Evolutionary conservation across 1,140 invertebrate genomes (phyloP).

Genomic region (Aphidius ervi): DNA sequence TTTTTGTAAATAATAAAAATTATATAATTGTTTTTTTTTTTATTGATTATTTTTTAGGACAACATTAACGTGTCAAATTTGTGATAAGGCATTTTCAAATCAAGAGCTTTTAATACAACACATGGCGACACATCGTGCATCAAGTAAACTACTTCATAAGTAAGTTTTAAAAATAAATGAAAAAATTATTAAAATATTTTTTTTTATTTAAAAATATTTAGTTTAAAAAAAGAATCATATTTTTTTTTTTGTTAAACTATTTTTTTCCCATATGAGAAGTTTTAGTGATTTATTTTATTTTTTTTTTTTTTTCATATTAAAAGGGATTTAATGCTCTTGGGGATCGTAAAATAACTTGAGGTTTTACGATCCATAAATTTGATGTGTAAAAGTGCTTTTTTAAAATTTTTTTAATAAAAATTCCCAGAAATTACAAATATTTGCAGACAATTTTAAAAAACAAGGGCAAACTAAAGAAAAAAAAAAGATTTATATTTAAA

Average conservation of each 20-base stretch:
- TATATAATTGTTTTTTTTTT: constrained; percentile 9
- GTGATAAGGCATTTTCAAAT: constrained; percentile 54
- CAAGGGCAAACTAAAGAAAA: too few species aligned
- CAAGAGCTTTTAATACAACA: constrained; percentile 53
- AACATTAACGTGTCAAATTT: constrained; percentile 51
- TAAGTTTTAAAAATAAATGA: constrained; percentile 29
- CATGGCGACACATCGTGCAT: constrained; percentile 49
- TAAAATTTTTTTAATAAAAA: too few species aligned
- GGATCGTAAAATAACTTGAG: too few species aligned
- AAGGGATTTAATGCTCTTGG: too few species aligned
- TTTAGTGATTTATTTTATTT: too few species aligned
- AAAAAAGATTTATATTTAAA: too few species aligned
- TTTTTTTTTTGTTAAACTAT: neutral
- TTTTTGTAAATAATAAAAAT: constrained; percentile 6
- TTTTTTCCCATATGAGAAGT: neutral
- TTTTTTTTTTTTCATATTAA: too few species aligned
- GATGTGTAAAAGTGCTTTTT: too few species aligned
- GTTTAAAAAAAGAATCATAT: neutral
- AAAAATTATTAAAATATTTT: neutral
- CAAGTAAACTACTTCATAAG: constrained; percentile 53
- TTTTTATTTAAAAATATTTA: too few species aligned
- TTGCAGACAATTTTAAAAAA: too few species aligned
- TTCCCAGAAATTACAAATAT: too few species aligned
- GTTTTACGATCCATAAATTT: too few species aligned
- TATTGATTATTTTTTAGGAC: constrained; percentile 27